Percentiles rank a stretch among this genome's conserved stretches.
Evolutionary conservation across 2,797 vertebrate species (phyloP).

Genomic region (Tinamus major): DNA sequence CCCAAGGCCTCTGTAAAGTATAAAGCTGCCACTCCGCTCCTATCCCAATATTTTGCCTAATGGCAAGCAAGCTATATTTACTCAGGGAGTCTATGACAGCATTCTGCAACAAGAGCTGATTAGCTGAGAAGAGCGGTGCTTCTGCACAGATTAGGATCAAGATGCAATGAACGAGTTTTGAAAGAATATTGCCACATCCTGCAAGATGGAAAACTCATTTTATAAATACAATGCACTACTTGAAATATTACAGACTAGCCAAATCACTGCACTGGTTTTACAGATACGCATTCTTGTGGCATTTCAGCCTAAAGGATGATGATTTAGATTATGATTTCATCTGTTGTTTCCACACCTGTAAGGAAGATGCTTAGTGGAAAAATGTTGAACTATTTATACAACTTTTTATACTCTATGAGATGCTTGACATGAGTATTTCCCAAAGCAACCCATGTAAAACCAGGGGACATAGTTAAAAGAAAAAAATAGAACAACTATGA

Average conservation of each 20-base stretch:
- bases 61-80: not conserved
- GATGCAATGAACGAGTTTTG: not conserved
- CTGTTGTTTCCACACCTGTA: not conserved
- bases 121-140: not conserved
- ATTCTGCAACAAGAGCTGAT: not conserved
- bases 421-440: not conserved
- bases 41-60: not conserved
- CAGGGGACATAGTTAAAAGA: not conserved
- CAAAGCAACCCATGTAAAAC: not conserved
- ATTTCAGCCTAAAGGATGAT: not conserved
- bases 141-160: not conserved
- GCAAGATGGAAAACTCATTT: not conserved
- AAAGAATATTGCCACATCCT: not conserved
- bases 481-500: not conserved
- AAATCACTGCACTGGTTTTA: not conserved
- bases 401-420: not conserved
- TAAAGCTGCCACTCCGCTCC: not conserved
- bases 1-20: not conserved
- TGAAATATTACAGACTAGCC: not conserved
- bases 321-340: not conserved
- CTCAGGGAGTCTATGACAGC: not conserved
- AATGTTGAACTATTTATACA: not conserved
- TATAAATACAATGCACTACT: not conserved
- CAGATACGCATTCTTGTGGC: not conserved
- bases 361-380: not conserved